Base-by-base conservation (phyloP, 2,888 invertebrate genomes). In the Polymixis flavicincta region DNA sequence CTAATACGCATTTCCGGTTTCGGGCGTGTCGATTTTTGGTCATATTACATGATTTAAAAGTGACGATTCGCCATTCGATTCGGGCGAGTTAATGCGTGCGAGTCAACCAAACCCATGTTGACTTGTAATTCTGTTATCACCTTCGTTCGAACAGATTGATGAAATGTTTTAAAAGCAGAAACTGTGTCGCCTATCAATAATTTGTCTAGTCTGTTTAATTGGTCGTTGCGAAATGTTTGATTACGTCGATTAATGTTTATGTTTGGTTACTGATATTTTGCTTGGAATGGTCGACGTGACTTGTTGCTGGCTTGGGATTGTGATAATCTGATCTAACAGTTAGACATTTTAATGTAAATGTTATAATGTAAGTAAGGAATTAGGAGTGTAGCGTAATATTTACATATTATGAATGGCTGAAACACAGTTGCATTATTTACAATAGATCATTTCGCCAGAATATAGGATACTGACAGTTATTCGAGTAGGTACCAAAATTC, bases 121-220 rank as follows among this genome's bases (percentile, higher is more conserved):
- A 13, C 14, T 87, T 83, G 85, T 93, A 90, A 93, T 91, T 93
- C 92, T 92, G 92, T 95, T 95, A 95, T 94, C 93, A 87, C 90
- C 91, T 94, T 94, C 93, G 92, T 94, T 92, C 89, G 87, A 88
- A 79, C 83, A 74, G 80, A 71, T 76, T 45, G 37, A 28, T 25
- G 57, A 50, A 69, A 52, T 54, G 17, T 54, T 63, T 66, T 13
- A 14, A 19, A 67, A 3, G 52, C 28, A 55, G 54, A 25, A 65
- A 28, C 25, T 4, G 22, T 37, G 55, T 32, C 19, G n/a, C 55
- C 37, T 63, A 42, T 48, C 42, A 32, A n/a, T 59, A 63, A 61
- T 76, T 25, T 52, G 45, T 57, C 68, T 28, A 37, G 50, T 52
- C 32, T 42, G 8, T 75, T 28, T 55, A 67, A 64, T 71, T 63